These are phyloP conservation scores for Drosophila aldrichi DNA, from an alignment of 2,888 invertebrate genomes.

Conservation along the genomic window DNA sequence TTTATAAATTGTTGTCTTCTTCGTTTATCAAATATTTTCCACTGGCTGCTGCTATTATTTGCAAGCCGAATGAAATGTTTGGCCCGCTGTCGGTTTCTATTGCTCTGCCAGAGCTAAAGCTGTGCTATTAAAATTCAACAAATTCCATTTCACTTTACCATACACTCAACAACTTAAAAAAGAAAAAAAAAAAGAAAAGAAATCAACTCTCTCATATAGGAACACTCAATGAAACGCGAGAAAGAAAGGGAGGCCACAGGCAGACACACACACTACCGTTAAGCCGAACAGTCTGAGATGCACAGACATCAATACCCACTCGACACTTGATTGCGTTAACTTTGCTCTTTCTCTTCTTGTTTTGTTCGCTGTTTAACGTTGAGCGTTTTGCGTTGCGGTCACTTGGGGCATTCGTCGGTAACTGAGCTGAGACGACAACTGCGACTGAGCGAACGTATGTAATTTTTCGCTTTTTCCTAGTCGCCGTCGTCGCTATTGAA, in stretches of 20 bases:
- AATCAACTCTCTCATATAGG: slow-evolving; percentile 26
- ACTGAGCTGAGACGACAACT: slow-evolving; percentile 52
- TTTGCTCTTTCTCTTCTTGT: slow-evolving; percentile 16
- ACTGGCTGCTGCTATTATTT: slow-evolving; percentile 40
- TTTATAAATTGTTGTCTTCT: slow-evolving; percentile 28
- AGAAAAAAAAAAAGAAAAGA: neutral
- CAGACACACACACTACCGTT: slow-evolving; percentile 39
- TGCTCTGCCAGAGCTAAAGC: slow-evolving; percentile 44
- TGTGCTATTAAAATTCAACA: slow-evolving; percentile 76
- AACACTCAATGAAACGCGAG: slow-evolving; percentile 43
- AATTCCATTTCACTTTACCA: slow-evolving; percentile 75
- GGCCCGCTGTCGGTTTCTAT: slow-evolving; percentile 24
- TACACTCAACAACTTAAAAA: slow-evolving; percentile 24
- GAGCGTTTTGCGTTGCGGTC: slow-evolving; percentile 40
- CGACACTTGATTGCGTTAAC: slow-evolving; percentile 34
- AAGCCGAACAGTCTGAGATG: slow-evolving; percentile 23
- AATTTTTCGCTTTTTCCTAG: slow-evolving; percentile 29
- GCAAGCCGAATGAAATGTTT: slow-evolving; percentile 58
- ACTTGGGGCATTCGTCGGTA: slow-evolving; percentile 55
- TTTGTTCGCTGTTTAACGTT: slow-evolving; percentile 6
- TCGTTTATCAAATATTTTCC: slow-evolving; percentile 65
- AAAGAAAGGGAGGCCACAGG: slow-evolving; percentile 3
- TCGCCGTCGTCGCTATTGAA: slow-evolving; percentile 17
- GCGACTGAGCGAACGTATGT: slow-evolving; percentile 50
- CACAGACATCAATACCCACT: slow-evolving; percentile 2